Percentiles rank a stretch among this genome's conserved stretches.
These are phyloP conservation scores for Neoitamus cyanurus DNA, from an alignment of 2,888 invertebrate species.

Conservation along the genomic window DNA sequence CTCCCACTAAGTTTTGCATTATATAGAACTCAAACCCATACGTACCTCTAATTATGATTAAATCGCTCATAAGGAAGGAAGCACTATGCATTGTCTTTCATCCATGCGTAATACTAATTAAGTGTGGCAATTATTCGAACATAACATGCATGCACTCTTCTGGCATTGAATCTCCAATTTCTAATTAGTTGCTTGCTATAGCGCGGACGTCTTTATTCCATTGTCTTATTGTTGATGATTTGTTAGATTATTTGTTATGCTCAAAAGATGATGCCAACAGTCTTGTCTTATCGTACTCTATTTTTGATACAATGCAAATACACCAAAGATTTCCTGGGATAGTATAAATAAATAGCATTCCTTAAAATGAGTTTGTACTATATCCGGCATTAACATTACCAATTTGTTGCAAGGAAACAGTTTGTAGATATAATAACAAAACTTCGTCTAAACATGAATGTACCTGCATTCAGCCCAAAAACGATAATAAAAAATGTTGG, in stretches of 20 bases:
- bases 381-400: no score
- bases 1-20: neutral
- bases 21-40: neutral
- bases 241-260: neutral
- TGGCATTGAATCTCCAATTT: neutral
- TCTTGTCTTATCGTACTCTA: neutral
- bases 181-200: neutral
- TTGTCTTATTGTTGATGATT: neutral
- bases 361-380: no score
- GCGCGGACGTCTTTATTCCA: neutral
- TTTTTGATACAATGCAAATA: no score
- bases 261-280: neutral
- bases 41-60: neutral
- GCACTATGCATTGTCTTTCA: neutral
- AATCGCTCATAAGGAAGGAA: neutral
- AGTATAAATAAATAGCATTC: no score
- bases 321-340: no score
- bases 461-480: no score
- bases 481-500: no score
- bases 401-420: no score
- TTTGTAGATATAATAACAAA: no score
- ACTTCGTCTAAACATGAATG: no score
- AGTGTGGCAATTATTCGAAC: neutral
- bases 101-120: neutral
- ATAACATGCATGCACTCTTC: neutral